Conservation (phyloP, 2,113 vertebrate genomes). For the Thomomys bottae region DNA sequence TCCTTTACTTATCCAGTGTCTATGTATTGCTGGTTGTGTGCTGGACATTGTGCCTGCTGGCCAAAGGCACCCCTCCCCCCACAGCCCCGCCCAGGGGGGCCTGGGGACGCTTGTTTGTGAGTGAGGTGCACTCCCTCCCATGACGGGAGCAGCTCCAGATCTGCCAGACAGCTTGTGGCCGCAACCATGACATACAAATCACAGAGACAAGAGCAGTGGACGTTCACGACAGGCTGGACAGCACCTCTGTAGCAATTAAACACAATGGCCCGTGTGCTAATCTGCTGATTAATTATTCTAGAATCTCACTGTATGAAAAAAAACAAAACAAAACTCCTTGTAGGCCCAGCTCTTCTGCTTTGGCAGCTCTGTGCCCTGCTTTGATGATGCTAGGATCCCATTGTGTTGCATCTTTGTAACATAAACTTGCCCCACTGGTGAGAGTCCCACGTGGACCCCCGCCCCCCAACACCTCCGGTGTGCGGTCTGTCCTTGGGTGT, state of each 20-base stretch:
- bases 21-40: accelerated
- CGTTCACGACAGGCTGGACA: neutral
- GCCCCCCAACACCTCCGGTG: too few relatives aligned
- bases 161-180: neutral
- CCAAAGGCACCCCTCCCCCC: neutral
- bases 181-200: neutral
- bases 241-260: neutral
- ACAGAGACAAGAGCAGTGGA: neutral
- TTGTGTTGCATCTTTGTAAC: neutral
- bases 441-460: neutral
- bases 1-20: neutral
- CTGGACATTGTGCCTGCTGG: accelerated
- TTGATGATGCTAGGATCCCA: too few relatives aligned
- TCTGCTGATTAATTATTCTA: neutral
- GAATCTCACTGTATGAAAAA: accelerated
- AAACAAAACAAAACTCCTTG: too few relatives aligned
- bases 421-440: neutral
- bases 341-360: neutral
- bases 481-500: neutral
- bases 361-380: too few relatives aligned
- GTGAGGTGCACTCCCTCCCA: neutral
- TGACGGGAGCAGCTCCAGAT: neutral
- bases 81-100: neutral
- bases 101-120: neutral
- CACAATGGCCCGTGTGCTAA: neutral